A percentile compares a stretch with the other conserved stretches of the same genome.
These are phyloP conservation scores for Charadrius vociferus DNA, from an alignment of 2,113 vertebrate genomes.

Conservation along the genomic window DNA sequence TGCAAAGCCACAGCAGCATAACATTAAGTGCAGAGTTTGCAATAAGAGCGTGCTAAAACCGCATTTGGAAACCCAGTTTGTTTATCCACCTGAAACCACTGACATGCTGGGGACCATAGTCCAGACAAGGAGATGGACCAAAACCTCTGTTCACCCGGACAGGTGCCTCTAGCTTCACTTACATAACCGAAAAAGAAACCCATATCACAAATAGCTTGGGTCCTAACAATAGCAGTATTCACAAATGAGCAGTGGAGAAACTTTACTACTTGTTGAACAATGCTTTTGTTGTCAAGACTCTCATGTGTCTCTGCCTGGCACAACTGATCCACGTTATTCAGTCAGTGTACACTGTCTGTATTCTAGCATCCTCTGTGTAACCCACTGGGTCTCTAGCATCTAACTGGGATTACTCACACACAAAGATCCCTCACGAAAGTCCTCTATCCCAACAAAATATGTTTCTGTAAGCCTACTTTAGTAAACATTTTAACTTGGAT, in stretches of 20 bases:
- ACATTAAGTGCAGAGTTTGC: neutral
- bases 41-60: neutral
- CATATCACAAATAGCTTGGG: neutral
- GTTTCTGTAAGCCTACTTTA: accelerated
- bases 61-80: neutral
- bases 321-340: neutral
- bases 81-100: neutral
- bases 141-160: neutral
- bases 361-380: neutral
- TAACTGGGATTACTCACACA: neutral
- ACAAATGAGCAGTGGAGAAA: neutral
- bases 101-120: neutral
- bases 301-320: conserved; percentile 71
- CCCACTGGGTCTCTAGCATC: neutral
- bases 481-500: neutral
- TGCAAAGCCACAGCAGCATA: conserved; percentile 62
- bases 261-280: conserved; percentile 65
- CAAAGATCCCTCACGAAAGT: neutral
- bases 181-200: neutral
- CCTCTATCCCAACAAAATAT: neutral
- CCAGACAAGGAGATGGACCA: neutral
- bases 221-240: conserved; percentile 25
- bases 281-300: conserved; percentile 51
- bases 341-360: neutral
- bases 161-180: conserved; percentile 32